Evolutionary conservation across 2,888 invertebrate genomes (phyloP), one percentile per base, ranked within the genome.

Genomic region (Dexiosoma caninum): DNA sequence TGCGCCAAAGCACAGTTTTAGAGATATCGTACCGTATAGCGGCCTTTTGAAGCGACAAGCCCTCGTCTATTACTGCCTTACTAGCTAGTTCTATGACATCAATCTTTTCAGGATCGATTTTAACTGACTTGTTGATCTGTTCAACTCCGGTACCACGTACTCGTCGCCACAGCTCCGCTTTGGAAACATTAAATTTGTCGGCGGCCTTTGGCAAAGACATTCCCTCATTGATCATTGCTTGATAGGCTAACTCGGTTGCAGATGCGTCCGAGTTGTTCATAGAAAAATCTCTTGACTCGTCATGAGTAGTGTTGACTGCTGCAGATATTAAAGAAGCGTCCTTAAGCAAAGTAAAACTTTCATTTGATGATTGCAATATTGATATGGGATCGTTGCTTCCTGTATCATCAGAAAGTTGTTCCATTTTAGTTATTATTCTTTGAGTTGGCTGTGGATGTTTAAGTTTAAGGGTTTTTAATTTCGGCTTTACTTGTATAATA

Each of bases 1-100:
- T 85, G 9, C 90, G 86, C 90, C 90, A 90, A 0, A 90, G 83
- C 0, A 90, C 90, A 0, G 90, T 90, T 83, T 90, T 90, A 0
- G 90, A 90, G 30, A 90, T 87, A 46, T 88, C 87, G 72, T 83
- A 90, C 8, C 88, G 89, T 70, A 88, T 86, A 3, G 90, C 89
- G 0, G 90, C 90, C 69, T 90, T 90, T 64, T 90, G 90, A 10
- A 90, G 79, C 55, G 89, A 90, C 16, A 89, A 84, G 0, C 90
- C 89, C 51, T 88, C 88, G 12, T 87, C 82, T 2, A 90, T 86
- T 0, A 90, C 90, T 1, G 89, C 89, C 1, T 87, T 85, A 0
- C 88, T 88, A 2, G 90, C 90, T n/a, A 86, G 74, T 23, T 88
- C 88, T 30, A 81, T 70, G 23, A 81, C 69, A 64, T 81, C 81